Base-by-base conservation (phyloP, 2,888 invertebrate species). In the Dione vanillae region DNA sequence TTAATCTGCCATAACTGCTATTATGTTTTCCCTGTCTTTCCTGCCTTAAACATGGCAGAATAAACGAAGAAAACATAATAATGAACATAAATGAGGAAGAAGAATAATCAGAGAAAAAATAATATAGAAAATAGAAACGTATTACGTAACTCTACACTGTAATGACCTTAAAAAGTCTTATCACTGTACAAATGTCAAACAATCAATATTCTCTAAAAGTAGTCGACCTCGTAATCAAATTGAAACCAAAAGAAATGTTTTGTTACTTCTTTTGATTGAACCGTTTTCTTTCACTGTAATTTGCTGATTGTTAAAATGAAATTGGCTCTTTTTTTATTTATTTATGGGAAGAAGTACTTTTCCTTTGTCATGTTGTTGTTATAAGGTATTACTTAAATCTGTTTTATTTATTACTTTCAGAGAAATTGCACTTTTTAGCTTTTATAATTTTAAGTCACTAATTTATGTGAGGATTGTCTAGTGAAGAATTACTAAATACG, bases 211-310 rank as follows among this genome's bases (percentile, higher is more conserved):
- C 43, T 20, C n/a, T 5, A 27, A 61, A 61, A n/a, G 43, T 45
- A 27, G 20, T 27, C 59, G 20, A 61, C n/a, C n/a, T n/a, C n/a
- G 14, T n/a, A 14, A 43, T 41, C n/a, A 59, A 20, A 20, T 43
- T 27, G 20, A 43, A 59, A n/a, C 43, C n/a, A 43, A 59, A 59
- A 59, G 20, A 59, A 43, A 20, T 59, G 43, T 59, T 59, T 59
- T 27, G 20, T 59, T 43, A 20, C 20, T 59, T 27, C 59, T 27
- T 61, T 61, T 45, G 43, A 61, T 43, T 61, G 43, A 61, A 43
- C 10, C 20, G 59, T 61, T 43, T 43, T 7, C 20, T 61, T 61
- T 61, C 41, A 20, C 27, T 43, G 20, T 43, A 45, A 41, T 61
- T 43, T 43, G 43, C 59, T 61, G 43, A 61, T 61, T 61, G 59